Percentiles rank a stretch among this genome's conserved stretches.
Evolutionary conservation across 2,888 invertebrate genomes (phyloP).

Genomic region (Ligdia adustata): DNA sequence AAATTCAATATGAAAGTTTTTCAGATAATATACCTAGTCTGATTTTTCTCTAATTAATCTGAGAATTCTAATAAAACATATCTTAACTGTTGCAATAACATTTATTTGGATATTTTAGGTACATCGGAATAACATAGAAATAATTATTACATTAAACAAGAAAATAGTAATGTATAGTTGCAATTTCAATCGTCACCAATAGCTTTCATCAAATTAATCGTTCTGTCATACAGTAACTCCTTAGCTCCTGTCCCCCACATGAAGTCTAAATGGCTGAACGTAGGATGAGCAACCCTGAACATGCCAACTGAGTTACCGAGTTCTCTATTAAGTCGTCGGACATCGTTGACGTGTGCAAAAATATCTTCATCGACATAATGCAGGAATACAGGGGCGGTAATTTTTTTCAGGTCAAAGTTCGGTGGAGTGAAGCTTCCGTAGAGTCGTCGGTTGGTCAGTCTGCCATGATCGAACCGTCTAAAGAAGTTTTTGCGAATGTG

Average conservation of each 20-base stretch:
- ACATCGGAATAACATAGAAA: neutral
- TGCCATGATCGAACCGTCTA: conserved; percentile 80
- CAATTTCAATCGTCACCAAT: conserved; percentile 34
- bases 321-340: conserved; percentile 69
- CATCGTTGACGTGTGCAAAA: conserved; percentile 79
- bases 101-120: too few species aligned
- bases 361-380: conserved; percentile 86
- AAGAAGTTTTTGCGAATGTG: conserved; percentile 75
- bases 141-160: too few species aligned
- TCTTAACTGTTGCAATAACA: too few species aligned
- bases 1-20: too few species aligned
- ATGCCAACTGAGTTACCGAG: conserved; percentile 77
- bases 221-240: conserved; percentile 79
- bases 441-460: conserved; percentile 68
- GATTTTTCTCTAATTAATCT: too few species aligned
- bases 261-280: conserved; percentile 88
- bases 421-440: conserved; percentile 83
- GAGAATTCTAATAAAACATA: too few species aligned
- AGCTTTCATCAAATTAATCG: conserved; percentile 72
- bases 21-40: too few species aligned
- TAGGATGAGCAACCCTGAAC: conserved; percentile 77
- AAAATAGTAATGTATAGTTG: too few species aligned
- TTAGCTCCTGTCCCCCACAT: conserved; percentile 85
- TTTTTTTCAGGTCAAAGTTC: conserved; percentile 75
- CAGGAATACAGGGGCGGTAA: conserved; percentile 83